These are phyloP conservation scores for Taphrorychus bicolor DNA, from an alignment of 2,888 invertebrate species.

Conservation along the genomic window DNA sequence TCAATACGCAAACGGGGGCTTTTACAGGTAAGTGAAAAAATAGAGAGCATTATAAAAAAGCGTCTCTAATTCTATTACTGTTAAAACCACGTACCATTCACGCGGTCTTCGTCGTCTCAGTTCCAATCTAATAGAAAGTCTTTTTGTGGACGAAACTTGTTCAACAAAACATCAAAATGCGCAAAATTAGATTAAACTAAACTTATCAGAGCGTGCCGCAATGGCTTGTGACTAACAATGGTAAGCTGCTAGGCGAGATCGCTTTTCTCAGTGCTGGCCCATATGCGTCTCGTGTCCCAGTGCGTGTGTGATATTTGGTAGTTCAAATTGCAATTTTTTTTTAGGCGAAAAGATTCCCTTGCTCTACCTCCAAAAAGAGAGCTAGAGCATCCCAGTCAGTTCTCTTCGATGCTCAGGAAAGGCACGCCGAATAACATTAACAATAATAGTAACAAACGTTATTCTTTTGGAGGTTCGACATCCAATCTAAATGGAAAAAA, in stretches of 20 bases:
- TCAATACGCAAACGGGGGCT: conserved; percentile 40
- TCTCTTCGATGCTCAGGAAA: conserved; percentile 71
- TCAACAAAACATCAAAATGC: background rate
- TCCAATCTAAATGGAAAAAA: conserved; percentile 50
- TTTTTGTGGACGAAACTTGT: background rate
- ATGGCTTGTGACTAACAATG: background rate
- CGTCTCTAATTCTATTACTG: background rate
- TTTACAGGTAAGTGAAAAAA: conserved; percentile 23
- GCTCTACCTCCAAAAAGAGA: conserved; percentile 62
- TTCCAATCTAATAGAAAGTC: background rate
- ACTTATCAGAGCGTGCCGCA: conserved; percentile 1
- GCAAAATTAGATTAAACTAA: background rate
- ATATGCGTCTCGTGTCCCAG: no score
- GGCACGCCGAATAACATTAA: conserved; percentile 32
- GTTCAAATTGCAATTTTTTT: no score
- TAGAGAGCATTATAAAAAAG: background rate
- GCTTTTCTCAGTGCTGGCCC: no score
- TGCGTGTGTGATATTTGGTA: no score
- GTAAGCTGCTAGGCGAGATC: no score
- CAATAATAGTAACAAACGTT: conserved; percentile 45
- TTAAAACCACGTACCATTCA: no score
- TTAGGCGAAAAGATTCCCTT: conserved; percentile 69
- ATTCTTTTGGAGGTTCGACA: conserved; percentile 51
- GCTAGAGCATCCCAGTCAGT: conserved; percentile 73
- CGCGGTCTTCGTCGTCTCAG: no score